These are phyloP conservation scores for Tragelaphus buxtoni DNA, from an alignment of 2,113 vertebrate species.

Conservation along the genomic window DNA sequence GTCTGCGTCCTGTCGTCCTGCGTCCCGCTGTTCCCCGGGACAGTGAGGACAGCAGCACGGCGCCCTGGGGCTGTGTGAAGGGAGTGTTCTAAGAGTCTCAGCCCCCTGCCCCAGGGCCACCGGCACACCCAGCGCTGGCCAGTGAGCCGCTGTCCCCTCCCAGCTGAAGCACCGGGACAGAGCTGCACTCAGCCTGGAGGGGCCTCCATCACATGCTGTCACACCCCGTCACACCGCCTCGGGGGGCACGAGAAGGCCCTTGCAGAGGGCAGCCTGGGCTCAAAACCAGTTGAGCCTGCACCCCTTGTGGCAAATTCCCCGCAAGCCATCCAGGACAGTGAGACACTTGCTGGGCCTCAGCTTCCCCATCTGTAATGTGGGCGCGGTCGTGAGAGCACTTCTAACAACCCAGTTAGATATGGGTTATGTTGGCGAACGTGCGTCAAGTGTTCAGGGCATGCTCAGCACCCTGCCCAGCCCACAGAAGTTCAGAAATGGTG, in stretches of 20 bases:
- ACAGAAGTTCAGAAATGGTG: accelerated
- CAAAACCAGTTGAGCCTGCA: not conserved
- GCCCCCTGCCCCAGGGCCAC: not conserved
- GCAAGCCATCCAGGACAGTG: accelerated
- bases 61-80: not conserved
- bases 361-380: not conserved
- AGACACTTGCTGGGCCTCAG: not conserved
- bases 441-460: accelerated
- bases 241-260: not conserved
- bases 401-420: not conserved
- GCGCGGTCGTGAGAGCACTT: not conserved
- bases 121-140: accelerated
- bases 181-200: not conserved
- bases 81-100: not conserved
- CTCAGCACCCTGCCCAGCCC: not conserved
- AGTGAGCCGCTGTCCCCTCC: not conserved
- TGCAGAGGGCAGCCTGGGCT: not conserved
- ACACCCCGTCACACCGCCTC: not conserved
- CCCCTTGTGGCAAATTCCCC: not conserved
- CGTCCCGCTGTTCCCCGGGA: not conserved
- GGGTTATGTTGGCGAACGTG: accelerated
- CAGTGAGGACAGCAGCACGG: not conserved
- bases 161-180: not conserved
- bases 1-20: accelerated
- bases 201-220: not conserved